Percentiles rank a stretch among this genome's conserved stretches.
Conservation (phyloP, 2,113 vertebrate genomes). For the Pedetes capensis region DNA sequence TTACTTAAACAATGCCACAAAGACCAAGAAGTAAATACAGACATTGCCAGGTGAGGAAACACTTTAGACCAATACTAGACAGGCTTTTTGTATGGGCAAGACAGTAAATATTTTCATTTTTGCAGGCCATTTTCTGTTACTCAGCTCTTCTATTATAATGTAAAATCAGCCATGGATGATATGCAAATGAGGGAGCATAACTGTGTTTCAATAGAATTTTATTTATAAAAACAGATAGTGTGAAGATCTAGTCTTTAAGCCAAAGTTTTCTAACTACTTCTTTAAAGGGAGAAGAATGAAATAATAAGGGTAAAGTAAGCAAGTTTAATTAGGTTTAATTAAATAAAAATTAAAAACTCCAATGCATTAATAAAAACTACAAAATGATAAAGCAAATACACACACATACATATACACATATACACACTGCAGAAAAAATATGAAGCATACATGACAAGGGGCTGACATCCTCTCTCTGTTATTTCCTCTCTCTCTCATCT, state of each 20-base stretch:
- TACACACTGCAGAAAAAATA: not conserved
- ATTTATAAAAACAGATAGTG: slow-evolving; percentile 38
- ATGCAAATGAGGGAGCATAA: not conserved
- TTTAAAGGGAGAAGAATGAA: slow-evolving; percentile 22
- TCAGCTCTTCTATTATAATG: not conserved
- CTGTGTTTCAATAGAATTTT: slow-evolving; percentile 43
- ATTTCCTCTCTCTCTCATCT: not conserved
- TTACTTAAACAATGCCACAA: slow-evolving; percentile 7
- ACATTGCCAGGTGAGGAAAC: not conserved
- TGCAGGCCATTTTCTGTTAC: not conserved
- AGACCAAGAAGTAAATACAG: not conserved
- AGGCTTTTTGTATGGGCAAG: not conserved
- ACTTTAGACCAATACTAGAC: not conserved
- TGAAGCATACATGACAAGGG: not conserved
- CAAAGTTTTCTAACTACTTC: not conserved
- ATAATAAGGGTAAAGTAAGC: not conserved
- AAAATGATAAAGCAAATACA: slow-evolving; percentile 15
- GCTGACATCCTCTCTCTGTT: not conserved
- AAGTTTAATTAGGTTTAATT: not conserved
- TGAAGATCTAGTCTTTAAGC: not conserved
- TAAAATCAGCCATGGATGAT: not conserved
- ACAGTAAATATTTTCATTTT: slow-evolving; percentile 30
- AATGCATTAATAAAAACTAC: not conserved
- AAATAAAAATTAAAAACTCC: slow-evolving; percentile 15
- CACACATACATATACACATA: not conserved